These are phyloP conservation scores for Cerastoderma edule DNA, from an alignment of 2,888 invertebrate species.

Conservation along the genomic window DNA sequence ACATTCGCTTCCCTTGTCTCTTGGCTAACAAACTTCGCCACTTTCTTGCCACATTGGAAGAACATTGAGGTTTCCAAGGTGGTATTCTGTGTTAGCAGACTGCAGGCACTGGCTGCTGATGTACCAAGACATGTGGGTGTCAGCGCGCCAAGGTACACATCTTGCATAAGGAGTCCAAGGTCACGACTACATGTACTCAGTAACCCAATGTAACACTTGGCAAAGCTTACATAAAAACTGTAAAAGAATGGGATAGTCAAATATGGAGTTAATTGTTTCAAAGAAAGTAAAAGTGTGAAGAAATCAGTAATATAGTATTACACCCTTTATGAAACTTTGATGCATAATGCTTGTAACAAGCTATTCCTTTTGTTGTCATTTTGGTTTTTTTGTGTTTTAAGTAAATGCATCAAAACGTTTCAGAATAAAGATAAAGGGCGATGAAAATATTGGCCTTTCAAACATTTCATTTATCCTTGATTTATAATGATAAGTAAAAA, in stretches of 20 bases:
- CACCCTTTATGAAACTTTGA: no score
- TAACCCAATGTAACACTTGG: constrained; percentile 23
- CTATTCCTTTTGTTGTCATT: no score
- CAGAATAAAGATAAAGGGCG: no score
- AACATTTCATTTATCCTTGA: no score
- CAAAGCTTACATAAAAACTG: constrained; percentile 27
- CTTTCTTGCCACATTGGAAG: constrained; percentile 25
- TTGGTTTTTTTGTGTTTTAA: no score
- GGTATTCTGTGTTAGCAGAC: not conserved
- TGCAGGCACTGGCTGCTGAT: not conserved
- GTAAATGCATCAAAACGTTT: no score
- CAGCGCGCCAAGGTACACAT: constrained; percentile 25
- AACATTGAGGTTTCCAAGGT: not conserved
- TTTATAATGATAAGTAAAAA: no score
- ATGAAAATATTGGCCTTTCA: no score
- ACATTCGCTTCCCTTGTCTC: not conserved
- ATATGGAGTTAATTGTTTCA: no score
- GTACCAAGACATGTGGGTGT: constrained; percentile 16
- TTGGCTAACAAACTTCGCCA: constrained; percentile 1
- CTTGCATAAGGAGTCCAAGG: constrained; percentile 18
- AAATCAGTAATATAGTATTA: no score
- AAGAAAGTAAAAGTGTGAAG: no score
- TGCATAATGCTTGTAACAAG: no score
- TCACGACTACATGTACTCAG: constrained; percentile 26
- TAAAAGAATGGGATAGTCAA: not conserved